phyloP scores from a whole-genome alignment of 2,888 invertebrate genomes.

The Selenia dentaria region DNA sequence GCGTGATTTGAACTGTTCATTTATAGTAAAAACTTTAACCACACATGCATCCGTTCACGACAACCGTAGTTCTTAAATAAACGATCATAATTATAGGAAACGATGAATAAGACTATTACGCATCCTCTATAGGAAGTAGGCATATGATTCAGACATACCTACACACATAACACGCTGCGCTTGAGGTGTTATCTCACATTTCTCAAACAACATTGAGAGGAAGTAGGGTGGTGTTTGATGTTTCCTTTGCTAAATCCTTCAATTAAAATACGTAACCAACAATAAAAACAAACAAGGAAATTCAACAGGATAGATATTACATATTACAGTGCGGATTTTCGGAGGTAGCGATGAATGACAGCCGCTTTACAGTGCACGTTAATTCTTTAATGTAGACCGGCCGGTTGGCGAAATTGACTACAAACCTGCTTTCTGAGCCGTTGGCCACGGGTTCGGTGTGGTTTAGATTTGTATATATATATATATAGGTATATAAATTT shows the following conservation, averaged over 20 bases:
- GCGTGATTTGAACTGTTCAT: too few relatives aligned
- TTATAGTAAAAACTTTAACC: too few relatives aligned
- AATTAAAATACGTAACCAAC: conserved; percentile 1
- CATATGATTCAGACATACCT: conserved; percentile 44
- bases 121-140: conserved; percentile 48
- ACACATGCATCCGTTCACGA: background rate
- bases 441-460: too few relatives aligned
- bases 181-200: conserved; percentile 21
- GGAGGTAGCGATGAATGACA: too few relatives aligned
- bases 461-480: too few relatives aligned
- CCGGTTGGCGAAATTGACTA: too few relatives aligned
- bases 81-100: conserved; percentile 46
- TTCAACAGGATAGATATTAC: background rate
- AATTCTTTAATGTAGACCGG: too few relatives aligned
- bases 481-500: too few relatives aligned
- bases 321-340: too few relatives aligned
- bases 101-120: conserved; percentile 59
- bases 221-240: background rate
- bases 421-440: too few relatives aligned
- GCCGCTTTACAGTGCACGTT: too few relatives aligned
- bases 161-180: conserved; percentile 27
- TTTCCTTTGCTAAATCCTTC: conserved; percentile 7
- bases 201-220: conserved; percentile 4
- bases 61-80: conserved; percentile 15
- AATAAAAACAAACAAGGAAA: background rate